These are phyloP conservation scores for Caenorhabditis remanei DNA, from an alignment of 1,140 invertebrate genomes.

Conservation along the genomic window DNA sequence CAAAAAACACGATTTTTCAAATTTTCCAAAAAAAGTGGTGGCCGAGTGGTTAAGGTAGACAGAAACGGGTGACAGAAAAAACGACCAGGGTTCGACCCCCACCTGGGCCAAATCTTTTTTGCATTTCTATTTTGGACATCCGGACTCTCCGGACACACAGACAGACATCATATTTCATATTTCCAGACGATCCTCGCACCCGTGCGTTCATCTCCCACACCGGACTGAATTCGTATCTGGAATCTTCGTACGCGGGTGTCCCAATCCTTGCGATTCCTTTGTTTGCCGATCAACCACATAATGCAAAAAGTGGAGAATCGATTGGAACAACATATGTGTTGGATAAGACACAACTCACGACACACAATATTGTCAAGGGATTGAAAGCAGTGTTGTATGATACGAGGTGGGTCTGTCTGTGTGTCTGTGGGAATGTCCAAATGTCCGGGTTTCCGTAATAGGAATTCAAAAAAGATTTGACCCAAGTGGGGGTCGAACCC, in stretches of 20 bases:
- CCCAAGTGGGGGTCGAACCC: no score
- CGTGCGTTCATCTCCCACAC: constrained; percentile 72
- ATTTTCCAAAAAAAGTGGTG: no score
- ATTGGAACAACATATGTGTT: constrained; percentile 28
- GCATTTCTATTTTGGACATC: background rate
- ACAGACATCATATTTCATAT: background rate
- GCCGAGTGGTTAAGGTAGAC: no score
- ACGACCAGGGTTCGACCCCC: no score
- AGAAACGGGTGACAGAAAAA: no score
- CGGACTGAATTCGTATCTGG: constrained; percentile 71
- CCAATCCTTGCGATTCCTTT: constrained; percentile 74
- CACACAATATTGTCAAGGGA: background rate
- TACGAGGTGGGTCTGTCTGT: background rate
- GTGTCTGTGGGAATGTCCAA: no score
- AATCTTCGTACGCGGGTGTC: constrained; percentile 69
- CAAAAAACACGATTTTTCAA: no score
- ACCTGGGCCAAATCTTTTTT: background rate
- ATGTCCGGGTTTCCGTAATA: no score
- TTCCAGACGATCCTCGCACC: constrained; percentile 66
- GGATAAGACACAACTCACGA: constrained; percentile 12
- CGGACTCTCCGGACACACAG: background rate
- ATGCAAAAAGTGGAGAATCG: constrained; percentile 48
- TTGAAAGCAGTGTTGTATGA: constrained; percentile 13
- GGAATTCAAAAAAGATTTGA: no score
- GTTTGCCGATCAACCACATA: constrained; percentile 72